Conservation (phyloP, 1,140 invertebrate species). For the Macrobrachium rosenbergii region DNA sequence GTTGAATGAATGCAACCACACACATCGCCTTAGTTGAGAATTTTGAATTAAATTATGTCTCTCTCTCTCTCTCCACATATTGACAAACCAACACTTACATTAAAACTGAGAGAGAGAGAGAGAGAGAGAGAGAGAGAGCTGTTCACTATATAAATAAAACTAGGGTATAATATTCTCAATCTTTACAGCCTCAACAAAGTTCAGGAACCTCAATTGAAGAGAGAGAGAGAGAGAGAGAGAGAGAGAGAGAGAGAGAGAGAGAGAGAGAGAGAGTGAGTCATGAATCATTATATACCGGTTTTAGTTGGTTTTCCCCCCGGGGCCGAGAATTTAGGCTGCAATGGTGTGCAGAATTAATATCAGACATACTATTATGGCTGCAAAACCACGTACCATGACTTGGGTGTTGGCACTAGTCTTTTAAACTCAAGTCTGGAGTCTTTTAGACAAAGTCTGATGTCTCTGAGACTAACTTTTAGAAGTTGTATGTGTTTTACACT, state of each 20-base stretch:
- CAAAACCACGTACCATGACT: too few species aligned
- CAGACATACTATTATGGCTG: too few species aligned
- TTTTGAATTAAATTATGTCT: background rate
- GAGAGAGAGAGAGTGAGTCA: conserved; percentile 11
- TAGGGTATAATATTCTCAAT: background rate
- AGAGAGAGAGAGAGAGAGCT: background rate
- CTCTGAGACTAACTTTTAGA: too few species aligned
- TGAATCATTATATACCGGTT: background rate
- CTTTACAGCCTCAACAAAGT: background rate
- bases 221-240: conserved; percentile 17
- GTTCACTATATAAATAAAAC: background rate
- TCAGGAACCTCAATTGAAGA: background rate
- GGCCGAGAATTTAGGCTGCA: too few species aligned
- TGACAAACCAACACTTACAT: too few species aligned
- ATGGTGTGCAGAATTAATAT: too few species aligned
- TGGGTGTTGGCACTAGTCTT: too few species aligned
- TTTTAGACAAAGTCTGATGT: too few species aligned
- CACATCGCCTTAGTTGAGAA: background rate
- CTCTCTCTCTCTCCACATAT: background rate
- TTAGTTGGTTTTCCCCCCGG: background rate
- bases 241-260: conserved; percentile 20
- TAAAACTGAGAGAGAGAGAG: too few species aligned
- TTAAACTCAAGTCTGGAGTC: too few species aligned
- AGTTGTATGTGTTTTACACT: too few species aligned
- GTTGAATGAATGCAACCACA: background rate